A percentile compares a stretch with the other conserved stretches of the same genome.
Conservation (phyloP, 1,140 invertebrate genomes). For the Cheumatopsyche charites region DNA sequence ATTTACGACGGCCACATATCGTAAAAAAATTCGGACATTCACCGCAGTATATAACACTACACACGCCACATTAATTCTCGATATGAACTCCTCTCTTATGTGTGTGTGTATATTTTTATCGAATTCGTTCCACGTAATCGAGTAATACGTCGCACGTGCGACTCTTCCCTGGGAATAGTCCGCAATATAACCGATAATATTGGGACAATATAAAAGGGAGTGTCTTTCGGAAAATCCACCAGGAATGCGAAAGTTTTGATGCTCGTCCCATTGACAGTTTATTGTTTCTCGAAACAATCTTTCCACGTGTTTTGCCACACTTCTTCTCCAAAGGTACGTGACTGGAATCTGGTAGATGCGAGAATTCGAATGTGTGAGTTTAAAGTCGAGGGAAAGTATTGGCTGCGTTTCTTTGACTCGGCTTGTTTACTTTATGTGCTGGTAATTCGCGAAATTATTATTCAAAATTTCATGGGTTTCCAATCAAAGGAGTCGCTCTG, state of each 20-base stretch:
- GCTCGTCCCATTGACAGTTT: constrained; percentile 47
- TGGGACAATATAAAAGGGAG: constrained; percentile 20
- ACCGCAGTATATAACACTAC: too few relatives aligned
- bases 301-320: constrained; percentile 27
- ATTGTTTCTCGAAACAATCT: constrained; percentile 49
- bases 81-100: neutral
- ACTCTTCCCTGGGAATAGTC: constrained; percentile 9
- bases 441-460: constrained; percentile 44
- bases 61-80: too few relatives aligned
- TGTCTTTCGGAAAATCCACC: constrained; percentile 12
- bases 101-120: constrained; percentile 13
- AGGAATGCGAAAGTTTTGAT: constrained; percentile 46
- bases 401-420: constrained; percentile 20
- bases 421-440: constrained; percentile 39
- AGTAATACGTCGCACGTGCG: constrained; percentile 29
- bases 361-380: too few relatives aligned
- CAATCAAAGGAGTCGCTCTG: constrained; percentile 39
- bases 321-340: constrained; percentile 34
- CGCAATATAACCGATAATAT: constrained; percentile 31
- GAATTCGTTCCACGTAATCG: constrained; percentile 24
- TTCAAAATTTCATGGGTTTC: constrained; percentile 44
- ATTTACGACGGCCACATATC: too few relatives aligned
- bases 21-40: too few relatives aligned
- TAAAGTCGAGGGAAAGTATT: too few relatives aligned
- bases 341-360: constrained; percentile 21